phyloP scores from a whole-genome alignment of 35 echinoderm and acorn worm genomes.

The Amphiura filiformis region DNA sequence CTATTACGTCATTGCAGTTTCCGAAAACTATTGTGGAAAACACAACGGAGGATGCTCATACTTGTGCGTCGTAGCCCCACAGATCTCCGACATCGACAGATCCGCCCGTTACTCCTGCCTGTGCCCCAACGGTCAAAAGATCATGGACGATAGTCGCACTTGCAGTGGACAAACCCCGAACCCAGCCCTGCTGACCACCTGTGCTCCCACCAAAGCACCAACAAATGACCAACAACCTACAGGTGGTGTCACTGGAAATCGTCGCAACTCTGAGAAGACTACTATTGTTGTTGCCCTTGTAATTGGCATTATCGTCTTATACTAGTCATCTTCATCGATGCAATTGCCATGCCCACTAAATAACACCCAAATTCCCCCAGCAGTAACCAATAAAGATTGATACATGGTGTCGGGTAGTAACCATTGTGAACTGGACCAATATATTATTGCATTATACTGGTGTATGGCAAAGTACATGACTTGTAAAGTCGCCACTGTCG shows the following conservation, averaged over 20 bases:
- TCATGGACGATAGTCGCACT: conserved; percentile 54
- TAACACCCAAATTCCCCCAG: no score
- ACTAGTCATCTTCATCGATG: neutral
- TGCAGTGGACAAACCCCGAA: conserved; percentile 35
- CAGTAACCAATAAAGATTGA: no score
- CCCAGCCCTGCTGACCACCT: neutral
- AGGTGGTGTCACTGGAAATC: neutral
- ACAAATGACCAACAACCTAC: neutral
- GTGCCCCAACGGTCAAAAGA: conserved; percentile 51
- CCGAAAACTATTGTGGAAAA: conserved; percentile 44
- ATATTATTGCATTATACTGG: no score
- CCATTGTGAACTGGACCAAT: no score
- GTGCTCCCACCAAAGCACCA: neutral
- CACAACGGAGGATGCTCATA: conserved; percentile 79
- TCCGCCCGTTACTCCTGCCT: conserved; percentile 67
- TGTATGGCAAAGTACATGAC: no score
- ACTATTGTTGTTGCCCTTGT: neutral
- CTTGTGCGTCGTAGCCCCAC: conserved; percentile 81
- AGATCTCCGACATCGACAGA: conserved; percentile 18
- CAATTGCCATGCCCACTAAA: conserved; percentile 1
- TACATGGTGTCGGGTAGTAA: no score
- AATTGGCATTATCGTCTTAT: neutral
- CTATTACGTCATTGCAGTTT: no score
- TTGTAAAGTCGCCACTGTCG: no score
- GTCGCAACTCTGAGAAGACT: neutral